Base-by-base conservation (phyloP, 2,113 vertebrate species). In the Macrotus californicus region DNA sequence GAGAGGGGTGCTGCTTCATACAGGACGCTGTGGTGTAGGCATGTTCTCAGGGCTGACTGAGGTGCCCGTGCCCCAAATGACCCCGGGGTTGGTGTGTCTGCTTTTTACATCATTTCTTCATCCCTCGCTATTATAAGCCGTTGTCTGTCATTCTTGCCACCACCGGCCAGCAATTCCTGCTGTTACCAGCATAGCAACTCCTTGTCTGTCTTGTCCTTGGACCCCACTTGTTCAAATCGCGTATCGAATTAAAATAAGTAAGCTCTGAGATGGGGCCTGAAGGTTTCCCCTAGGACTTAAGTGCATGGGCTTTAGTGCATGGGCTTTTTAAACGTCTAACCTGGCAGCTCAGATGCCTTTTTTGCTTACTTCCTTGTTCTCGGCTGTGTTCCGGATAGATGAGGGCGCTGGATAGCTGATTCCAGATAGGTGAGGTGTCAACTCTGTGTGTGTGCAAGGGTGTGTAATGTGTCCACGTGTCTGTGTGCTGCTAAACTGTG, bases 361-460 rank as follows among this genome's bases (percentile, higher is more conserved):
- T 97, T 95, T 97, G 97, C 97, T 97, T 97, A 97, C 96, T 97
- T 97, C 96, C 97, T 97, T 97, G 97, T 97, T 96, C 97, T 97
- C 96, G 96, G 97, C 97, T 97, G 96, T 97, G 97, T 97, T 96
- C 97, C 97, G 96, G 96, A 97, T 97, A 97, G 97, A 97, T 97
- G 97, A 97, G 97, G 97, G 97, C 97, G 97, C 97, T 97, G 97
- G 94, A 97, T 97, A 97, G 96, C 97, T 96, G 97, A 97, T 96
- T 92, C 96, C 96, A 96, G 97, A 97, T 97, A 97, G 97, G 97
- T 97, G 97, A 97, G 97, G 97, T 97, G 97, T 97, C 95, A 96
- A 97, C 88, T 97, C 96, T 76, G 87, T 96, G 95, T 93, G 96
- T 95, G 95, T 96, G 94, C 91, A 73, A 91, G 91, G 96, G 48